Evolutionary conservation across 1,140 invertebrate species (phyloP), one percentile per base, ranked within the genome.

Genomic region (Apis cerana): DNA sequence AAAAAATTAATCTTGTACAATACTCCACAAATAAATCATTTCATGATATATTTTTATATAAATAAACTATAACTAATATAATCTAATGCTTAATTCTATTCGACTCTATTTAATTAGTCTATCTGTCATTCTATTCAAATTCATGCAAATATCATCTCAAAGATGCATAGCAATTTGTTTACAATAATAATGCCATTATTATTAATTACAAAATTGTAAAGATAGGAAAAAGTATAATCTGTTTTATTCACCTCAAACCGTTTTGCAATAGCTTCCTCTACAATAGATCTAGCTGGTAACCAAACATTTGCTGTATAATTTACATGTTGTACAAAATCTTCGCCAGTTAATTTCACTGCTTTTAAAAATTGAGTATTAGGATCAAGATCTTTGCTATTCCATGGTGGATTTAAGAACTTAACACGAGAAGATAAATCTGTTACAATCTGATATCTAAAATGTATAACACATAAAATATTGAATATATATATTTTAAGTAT

Each of bases 281-380:
- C 97, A 80, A 96, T 94, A 70, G 95, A 94, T 83, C 97, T 95
- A 0, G 98, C 98, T 33, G 98, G 98, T 85, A 97, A 95, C 98
- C 98, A 99, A 3, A 96, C 94, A 19, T 95, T 95, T 58, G 95
- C 95, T 65, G 96, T 95, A 92, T 96, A 96, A 19, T 96, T 91
- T 10, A 99, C 94, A 84, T 94, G 95, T 71, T 97, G 96, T 9
- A 95, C 81, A 92, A 99, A 99, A 94, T 99, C 99, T 52, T 94
- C 91, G 3, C 97, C 97, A 9, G 97, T 97, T 75, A 98, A 87
- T 70, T 95, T 91, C 94, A 99, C 96, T 1, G 99, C 99, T 93
- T 96, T 95, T 1, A 94, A 72, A 91, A 98, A 98, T 58, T 94
- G 88, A 75, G 95, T 94, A 85, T 96, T 94, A 21, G 94, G 86